Conservation (phyloP, 2,888 invertebrate species). For the Bembecia ichneumoniformis region DNA sequence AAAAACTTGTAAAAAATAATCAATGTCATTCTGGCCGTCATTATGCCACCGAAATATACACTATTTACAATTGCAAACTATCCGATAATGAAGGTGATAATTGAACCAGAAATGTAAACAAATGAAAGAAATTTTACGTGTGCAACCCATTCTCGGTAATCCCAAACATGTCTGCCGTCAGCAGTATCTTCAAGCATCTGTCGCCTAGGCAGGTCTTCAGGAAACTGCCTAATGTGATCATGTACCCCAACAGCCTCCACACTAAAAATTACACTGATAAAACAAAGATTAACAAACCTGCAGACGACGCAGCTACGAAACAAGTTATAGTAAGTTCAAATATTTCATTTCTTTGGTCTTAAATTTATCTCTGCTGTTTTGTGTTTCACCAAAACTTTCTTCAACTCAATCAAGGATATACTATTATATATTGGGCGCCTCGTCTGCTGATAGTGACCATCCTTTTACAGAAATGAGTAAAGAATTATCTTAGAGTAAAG, state of each 20-base stretch:
- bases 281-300: slow-evolving; percentile 8
- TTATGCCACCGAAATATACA: slow-evolving; percentile 24
- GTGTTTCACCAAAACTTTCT: too few species aligned
- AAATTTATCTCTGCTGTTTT: too few species aligned
- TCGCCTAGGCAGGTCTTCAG: slow-evolving; percentile 18
- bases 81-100: slow-evolving; percentile 11
- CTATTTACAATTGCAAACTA: slow-evolving; percentile 4
- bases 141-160: slow-evolving; percentile 15
- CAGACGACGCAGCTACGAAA: slow-evolving; percentile 26
- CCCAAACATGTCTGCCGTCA: slow-evolving; percentile 30
- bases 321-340: slow-evolving; percentile 25
- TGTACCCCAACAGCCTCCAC: slow-evolving; percentile 12
- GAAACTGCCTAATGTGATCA: slow-evolving; percentile 14
- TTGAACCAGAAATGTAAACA: slow-evolving; percentile 9
- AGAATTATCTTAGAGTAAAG: too few species aligned
- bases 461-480: too few species aligned
- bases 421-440: too few species aligned
- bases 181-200: slow-evolving; percentile 26
- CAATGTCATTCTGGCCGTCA: slow-evolving; percentile 28
- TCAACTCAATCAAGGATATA: too few species aligned
- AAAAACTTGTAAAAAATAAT: slow-evolving; percentile 13
- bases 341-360: background rate
- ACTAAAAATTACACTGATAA: slow-evolving; percentile 22
- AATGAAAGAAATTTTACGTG: slow-evolving; percentile 1
- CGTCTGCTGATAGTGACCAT: too few species aligned